Percentiles rank a stretch among this genome's conserved stretches.
phyloP scores from a whole-genome alignment of 2,797 vertebrate genomes.

The Petrocephalus schoutedeni region DNA sequence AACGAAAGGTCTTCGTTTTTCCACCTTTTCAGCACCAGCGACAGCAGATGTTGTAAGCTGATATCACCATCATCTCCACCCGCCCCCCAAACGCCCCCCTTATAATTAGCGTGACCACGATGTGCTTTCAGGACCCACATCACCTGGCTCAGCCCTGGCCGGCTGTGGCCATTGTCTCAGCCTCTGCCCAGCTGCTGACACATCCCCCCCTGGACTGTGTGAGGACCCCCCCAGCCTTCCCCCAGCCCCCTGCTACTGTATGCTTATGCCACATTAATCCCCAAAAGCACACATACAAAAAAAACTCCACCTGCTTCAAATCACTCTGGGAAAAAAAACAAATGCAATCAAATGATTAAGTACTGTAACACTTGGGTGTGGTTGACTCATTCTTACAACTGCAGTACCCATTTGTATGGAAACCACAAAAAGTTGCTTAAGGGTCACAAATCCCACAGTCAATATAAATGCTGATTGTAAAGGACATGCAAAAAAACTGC shows the following conservation, averaged over 20 bases:
- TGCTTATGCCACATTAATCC: conserved; percentile 34
- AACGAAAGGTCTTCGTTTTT: not conserved
- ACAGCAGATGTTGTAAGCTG: conserved; percentile 28
- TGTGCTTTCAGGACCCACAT: conserved; percentile 32
- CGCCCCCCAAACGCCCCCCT: not conserved
- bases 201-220: conserved; percentile 18
- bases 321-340: conserved; percentile 10
- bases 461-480: conserved; percentile 59
- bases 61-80: not conserved
- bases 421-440: conserved; percentile 77
- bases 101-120: conserved; percentile 28
- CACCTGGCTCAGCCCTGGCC: conserved; percentile 51
- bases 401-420: conserved; percentile 71
- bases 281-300: conserved; percentile 17
- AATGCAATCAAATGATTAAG: conserved; percentile 19
- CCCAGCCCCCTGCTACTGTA: conserved; percentile 6
- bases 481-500: conserved; percentile 26
- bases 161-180: conserved; percentile 53
- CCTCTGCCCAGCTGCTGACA: conserved; percentile 45
- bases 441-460: conserved; percentile 57
- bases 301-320: conserved; percentile 1
- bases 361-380: conserved; percentile 15
- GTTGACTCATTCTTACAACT: conserved; percentile 38
- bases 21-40: not conserved
- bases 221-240: conserved; percentile 17